Conservation (phyloP, 2,113 vertebrate genomes). For the Sceloporus undulatus region DNA sequence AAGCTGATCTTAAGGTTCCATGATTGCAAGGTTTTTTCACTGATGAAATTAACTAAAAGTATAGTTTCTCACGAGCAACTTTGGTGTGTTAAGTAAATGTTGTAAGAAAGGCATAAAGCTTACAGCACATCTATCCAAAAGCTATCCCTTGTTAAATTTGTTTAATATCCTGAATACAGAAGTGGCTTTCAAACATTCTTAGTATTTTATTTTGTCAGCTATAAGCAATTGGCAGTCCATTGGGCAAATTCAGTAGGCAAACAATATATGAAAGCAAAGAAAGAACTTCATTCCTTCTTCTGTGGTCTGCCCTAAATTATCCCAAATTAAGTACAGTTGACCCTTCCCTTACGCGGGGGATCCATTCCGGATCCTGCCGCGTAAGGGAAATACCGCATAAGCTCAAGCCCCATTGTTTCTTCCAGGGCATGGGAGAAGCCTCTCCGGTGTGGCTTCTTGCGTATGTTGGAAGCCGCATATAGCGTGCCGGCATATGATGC, state of each 20-base stretch:
- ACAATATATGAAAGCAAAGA: background rate
- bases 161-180: background rate
- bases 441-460: no score
- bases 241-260: background rate
- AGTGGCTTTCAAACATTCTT: background rate
- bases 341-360: no score
- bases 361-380: no score
- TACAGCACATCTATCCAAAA: constrained; percentile 1
- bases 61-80: constrained; percentile 17
- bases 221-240: background rate
- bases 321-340: background rate
- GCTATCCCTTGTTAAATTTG: background rate
- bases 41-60: constrained; percentile 35
- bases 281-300: background rate
- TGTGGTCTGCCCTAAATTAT: background rate
- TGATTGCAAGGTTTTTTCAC: background rate
- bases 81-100: constrained; percentile 7
- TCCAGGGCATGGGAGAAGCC: no score
- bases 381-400: no score
- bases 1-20: constrained; percentile 10
- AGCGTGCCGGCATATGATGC: no score
- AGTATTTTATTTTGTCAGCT: background rate
- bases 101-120: background rate
- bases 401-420: no score
- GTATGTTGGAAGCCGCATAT: no score